phyloP scores from a whole-genome alignment of 2,888 invertebrate genomes.

The Catocala sponsa region DNA sequence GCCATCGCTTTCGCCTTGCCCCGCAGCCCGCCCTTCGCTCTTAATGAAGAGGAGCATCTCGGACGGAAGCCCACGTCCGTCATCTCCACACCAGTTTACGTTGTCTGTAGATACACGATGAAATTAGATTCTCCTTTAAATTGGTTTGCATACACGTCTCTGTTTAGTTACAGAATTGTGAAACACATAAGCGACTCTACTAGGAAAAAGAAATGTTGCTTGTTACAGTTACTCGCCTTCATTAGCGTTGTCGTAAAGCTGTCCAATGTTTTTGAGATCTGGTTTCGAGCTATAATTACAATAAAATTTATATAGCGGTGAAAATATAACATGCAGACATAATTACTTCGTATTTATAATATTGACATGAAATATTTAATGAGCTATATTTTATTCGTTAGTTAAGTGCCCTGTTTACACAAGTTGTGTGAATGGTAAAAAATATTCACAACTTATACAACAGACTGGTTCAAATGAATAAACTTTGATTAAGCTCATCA shows the following conservation, averaged over 20 bases:
- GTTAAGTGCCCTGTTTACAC: too few species aligned
- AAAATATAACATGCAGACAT: too few species aligned
- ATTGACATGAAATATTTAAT: too few species aligned
- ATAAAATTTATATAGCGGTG: too few species aligned
- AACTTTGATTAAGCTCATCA: slow-evolving; percentile 48
- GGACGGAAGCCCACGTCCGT: slow-evolving; percentile 77
- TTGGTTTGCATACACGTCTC: slow-evolving; percentile 70
- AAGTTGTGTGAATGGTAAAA: neutral
- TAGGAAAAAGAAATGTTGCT: too few species aligned
- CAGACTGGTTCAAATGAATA: slow-evolving; percentile 30
- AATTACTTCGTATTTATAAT: too few species aligned
- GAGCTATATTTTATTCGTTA: too few species aligned
- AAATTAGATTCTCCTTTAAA: slow-evolving; percentile 79
- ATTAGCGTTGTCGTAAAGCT: too few species aligned
- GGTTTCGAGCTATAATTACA: too few species aligned
- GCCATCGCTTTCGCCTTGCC: slow-evolving; percentile 69
- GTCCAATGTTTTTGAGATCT: too few species aligned
- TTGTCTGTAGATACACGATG: slow-evolving; percentile 69
- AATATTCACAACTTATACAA: neutral
- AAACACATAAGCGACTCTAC: neutral
- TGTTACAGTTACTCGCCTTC: too few species aligned
- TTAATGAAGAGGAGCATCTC: slow-evolving; percentile 85
- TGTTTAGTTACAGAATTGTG: neutral
- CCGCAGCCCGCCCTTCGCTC: slow-evolving; percentile 62
- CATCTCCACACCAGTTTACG: slow-evolving; percentile 80